Conservation (phyloP, 2,797 vertebrate species). For the Lithobates pipiens region DNA sequence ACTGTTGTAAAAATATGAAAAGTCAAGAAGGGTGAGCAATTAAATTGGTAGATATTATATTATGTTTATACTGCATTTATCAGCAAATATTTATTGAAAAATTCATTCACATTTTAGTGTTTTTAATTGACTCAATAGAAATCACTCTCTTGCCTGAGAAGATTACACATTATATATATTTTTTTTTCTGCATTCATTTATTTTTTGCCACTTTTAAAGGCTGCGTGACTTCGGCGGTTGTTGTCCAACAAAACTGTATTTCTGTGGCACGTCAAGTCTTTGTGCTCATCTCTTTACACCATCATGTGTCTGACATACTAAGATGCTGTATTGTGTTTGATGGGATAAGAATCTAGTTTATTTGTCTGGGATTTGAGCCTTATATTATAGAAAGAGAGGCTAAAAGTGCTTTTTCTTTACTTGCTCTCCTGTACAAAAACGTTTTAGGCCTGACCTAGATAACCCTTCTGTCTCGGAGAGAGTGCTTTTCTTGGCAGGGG, state of each 20-base stretch:
- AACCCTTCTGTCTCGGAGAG: conserved; percentile 39
- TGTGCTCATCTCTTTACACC: conserved; percentile 6
- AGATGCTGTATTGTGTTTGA: conserved; percentile 34
- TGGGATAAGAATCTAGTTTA: conserved; percentile 11
- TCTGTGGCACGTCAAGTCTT: conserved; percentile 18
- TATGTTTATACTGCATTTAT: too few species aligned
- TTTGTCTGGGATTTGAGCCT: conserved; percentile 37
- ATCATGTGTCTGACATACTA: conserved; percentile 47
- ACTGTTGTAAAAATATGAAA: too few species aligned
- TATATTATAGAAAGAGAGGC: conserved; percentile 31
- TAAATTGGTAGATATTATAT: too few species aligned
- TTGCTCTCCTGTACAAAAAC: conserved; percentile 26
- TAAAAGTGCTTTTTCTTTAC: conserved; percentile 48
- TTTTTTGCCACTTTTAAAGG: not conserved
- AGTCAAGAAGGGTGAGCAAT: too few species aligned
- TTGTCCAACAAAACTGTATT: not conserved
- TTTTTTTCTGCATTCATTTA: not conserved
- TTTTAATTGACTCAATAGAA: not conserved
- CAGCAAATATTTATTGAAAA: too few species aligned
- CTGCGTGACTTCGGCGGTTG: not conserved
- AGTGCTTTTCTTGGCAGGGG: conserved; percentile 34
- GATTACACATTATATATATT: not conserved
- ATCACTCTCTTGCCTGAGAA: not conserved
- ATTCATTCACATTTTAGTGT: too few species aligned
- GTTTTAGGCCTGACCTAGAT: conserved; percentile 56